phyloP scores from a whole-genome alignment of 2,113 vertebrate species.

The Hiodon tergisus region DNA sequence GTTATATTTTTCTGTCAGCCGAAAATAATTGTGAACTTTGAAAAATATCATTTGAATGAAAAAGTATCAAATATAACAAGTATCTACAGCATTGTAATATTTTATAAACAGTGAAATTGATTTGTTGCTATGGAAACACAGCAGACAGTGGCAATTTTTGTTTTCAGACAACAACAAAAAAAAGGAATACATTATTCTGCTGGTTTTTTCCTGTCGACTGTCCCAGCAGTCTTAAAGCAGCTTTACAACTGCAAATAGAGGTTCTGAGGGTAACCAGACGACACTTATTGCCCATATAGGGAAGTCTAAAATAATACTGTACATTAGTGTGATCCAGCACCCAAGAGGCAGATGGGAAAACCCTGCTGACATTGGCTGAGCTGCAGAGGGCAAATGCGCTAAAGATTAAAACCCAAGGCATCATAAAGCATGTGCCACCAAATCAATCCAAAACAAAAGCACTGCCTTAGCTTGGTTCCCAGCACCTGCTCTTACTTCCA shows the following conservation, averaged over 20 bases:
- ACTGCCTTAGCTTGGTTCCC: background rate
- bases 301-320: background rate
- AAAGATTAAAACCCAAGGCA: conserved; percentile 9
- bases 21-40: background rate
- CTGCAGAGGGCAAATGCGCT: background rate
- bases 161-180: conserved; percentile 30
- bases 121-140: conserved; percentile 50
- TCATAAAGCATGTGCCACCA: too few relatives aligned
- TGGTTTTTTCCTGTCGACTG: conserved; percentile 20
- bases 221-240: conserved; percentile 18
- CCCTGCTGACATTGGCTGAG: background rate
- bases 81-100: conserved; percentile 23
- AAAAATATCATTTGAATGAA: conserved; percentile 19
- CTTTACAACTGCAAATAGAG: background rate
- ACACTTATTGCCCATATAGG: background rate
- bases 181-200: conserved; percentile 30
- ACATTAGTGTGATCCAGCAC: conserved; percentile 16
- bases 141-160: conserved; percentile 31
- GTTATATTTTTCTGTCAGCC: conserved; percentile 2
- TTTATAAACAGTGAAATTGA: conserved; percentile 29
- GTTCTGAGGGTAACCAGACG: background rate
- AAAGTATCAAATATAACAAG: background rate
- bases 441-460: background rate
- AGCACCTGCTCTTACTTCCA: too few relatives aligned
- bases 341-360: background rate